These are phyloP conservation scores for Drosophila nigritarsus DNA, from an alignment of 2,888 invertebrate species.

Conservation along the genomic window DNA sequence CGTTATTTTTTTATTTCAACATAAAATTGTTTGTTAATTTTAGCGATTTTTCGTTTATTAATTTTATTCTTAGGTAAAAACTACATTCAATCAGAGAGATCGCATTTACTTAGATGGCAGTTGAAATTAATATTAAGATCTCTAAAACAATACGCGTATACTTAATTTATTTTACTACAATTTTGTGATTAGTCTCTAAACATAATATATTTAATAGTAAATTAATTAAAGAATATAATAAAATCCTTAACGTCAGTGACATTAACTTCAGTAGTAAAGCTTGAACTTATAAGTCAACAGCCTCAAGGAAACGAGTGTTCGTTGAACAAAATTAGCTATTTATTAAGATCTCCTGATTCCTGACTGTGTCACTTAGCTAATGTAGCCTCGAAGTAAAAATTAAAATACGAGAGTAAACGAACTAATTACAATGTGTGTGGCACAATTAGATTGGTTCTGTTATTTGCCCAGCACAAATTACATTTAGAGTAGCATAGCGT, in stretches of 20 bases:
- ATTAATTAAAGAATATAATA: not conserved
- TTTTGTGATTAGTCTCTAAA: not conserved
- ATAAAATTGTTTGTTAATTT: not conserved
- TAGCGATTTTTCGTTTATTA: not conserved
- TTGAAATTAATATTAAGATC: not conserved
- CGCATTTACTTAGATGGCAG: not conserved
- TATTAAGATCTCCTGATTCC: not conserved
- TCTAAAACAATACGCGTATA: not conserved
- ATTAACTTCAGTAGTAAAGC: not conserved
- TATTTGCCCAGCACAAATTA: conserved; percentile 38
- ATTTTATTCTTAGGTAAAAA: not conserved
- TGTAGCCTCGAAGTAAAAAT: not conserved
- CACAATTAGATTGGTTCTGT: conserved; percentile 50
- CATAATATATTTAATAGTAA: not conserved
- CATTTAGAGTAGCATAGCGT: conserved; percentile 34
- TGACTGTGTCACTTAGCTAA: not conserved
- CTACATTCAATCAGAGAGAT: not conserved
- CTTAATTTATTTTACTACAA: not conserved
- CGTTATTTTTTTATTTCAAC: not conserved
- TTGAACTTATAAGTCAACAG: not conserved
- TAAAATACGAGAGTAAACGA: not conserved
- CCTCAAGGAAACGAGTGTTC: not conserved
- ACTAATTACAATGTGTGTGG: conserved; percentile 20
- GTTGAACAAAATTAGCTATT: not conserved
- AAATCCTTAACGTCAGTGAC: not conserved